Evolutionary conservation across 2,888 invertebrate species (phyloP).

Genomic region (Machimus atricapillus): DNA sequence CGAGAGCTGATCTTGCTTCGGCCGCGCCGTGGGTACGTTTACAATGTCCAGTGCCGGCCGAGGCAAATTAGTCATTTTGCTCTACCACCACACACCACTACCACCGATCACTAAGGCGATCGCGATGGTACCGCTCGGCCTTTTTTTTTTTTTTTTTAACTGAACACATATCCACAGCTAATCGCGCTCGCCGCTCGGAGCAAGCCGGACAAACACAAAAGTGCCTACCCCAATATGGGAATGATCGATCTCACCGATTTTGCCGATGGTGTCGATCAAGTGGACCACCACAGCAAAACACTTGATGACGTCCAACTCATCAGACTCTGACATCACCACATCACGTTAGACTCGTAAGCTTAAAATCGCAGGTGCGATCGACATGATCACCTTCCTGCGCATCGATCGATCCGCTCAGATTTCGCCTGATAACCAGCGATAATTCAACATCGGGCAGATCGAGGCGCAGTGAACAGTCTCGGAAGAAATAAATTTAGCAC

Average conservation of each 20-base stretch:
- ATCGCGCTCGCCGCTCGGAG: not conserved
- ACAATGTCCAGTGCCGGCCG: not conserved
- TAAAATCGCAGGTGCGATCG: not conserved
- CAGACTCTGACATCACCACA: slow-evolving; percentile 11
- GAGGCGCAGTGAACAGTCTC: not conserved
- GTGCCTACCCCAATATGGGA: not conserved
- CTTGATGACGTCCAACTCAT: not conserved
- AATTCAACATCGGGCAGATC: not conserved
- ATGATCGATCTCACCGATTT: not conserved
- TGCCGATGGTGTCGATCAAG: not conserved
- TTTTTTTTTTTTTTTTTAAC: not conserved
- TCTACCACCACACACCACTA: not conserved
- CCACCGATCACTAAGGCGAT: not conserved
- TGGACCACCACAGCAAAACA: not conserved
- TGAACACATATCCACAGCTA: not conserved
- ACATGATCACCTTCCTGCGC: not conserved
- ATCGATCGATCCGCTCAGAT: not conserved
- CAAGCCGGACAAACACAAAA: not conserved
- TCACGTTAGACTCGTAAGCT: not conserved
- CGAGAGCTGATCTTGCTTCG: not conserved
- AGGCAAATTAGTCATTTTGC: slow-evolving; percentile 2
- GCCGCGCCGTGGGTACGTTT: slow-evolving; percentile 8
- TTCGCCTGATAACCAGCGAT: not conserved
- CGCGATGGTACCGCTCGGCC: not conserved
- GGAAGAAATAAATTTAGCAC: not conserved